Base-by-base conservation (phyloP, 2,888 invertebrate species). In the Galeruca laticollis region DNA sequence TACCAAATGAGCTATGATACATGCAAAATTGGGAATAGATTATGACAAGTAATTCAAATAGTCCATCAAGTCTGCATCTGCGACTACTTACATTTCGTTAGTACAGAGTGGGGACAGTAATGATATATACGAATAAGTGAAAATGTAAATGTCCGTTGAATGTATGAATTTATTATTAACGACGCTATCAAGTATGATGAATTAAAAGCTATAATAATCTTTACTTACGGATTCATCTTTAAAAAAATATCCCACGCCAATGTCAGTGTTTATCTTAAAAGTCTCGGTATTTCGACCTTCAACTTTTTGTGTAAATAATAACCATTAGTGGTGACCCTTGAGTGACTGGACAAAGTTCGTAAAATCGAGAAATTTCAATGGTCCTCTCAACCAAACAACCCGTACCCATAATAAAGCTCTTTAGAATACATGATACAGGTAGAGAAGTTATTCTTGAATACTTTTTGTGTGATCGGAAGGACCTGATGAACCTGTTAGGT, bases 261-360 rank as follows among this genome's bases (percentile, higher is more conserved):
- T 60, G 61, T 33, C n/a, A 31, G 9, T 63, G 20, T 47, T 68
- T 68, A 68, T 52, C 51, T 56, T 57, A n/a, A 61, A 52, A 59
- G 51, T 62, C 40, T 54, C 21, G 54, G 66, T 51, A 69, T 65
- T 69, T 68, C 63, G 67, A 66, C 73, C 73, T 73, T 73, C 73
- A 73, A 73, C 73, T 69, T 70, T 69, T 73, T 73, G 68, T 73
- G 70, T 70, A 71, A 70, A 73, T 60, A 73, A 64, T 68, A 59
- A 63, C 70, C 61, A 66, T 60, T 71, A 66, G 62, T 59, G 63
- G 64, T 69, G 72, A 72, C 74, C 72, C 69, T 70, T 67, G 65
- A 66, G 60, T 74, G 72, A 74, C 72, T 73, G 65, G 65, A 72
- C 74, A 72, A 68, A 70, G 74, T 74, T 74, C 72, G 63, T 68